Conservation (phyloP, 2,888 invertebrate genomes). For the Drosophila anceps region DNA sequence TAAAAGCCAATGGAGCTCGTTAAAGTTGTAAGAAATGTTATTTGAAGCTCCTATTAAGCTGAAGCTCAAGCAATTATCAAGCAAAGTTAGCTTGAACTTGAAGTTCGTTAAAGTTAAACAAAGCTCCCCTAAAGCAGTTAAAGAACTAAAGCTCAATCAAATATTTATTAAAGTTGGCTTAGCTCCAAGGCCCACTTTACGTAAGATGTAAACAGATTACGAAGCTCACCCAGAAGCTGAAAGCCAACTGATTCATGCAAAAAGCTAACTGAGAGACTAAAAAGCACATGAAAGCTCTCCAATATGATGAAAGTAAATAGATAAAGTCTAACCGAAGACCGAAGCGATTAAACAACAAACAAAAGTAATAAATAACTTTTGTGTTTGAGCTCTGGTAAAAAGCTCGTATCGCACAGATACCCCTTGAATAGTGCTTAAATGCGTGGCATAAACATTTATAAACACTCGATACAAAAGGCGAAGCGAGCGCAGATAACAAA, state of each 20-base stretch:
- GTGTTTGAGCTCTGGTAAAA: not conserved
- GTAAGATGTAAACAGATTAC: not conserved
- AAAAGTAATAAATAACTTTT: conserved; percentile 9
- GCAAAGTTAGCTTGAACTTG: no score
- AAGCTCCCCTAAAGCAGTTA: no score
- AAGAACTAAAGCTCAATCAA: not conserved
- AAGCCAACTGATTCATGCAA: not conserved
- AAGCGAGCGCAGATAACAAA: conserved; percentile 65
- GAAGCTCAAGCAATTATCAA: no score
- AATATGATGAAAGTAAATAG: not conserved
- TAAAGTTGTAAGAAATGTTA: no score
- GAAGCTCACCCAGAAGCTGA: no score
- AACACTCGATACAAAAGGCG: conserved; percentile 74
- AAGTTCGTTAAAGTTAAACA: no score
- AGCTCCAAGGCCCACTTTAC: not conserved
- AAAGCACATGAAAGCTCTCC: conserved; percentile 1
- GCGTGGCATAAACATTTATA: conserved; percentile 64
- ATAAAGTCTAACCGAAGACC: conserved; percentile 7
- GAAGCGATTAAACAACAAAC: conserved; percentile 9
- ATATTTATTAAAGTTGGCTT: not conserved
- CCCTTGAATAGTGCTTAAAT: not conserved
- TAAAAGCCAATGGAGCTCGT: not conserved
- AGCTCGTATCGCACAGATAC: conserved; percentile 6
- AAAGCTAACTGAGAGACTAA: not conserved
- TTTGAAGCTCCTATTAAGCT: no score